Evolutionary conservation across 2,888 invertebrate genomes (phyloP).

Genomic region (Ganaspis brasiliensis): DNA sequence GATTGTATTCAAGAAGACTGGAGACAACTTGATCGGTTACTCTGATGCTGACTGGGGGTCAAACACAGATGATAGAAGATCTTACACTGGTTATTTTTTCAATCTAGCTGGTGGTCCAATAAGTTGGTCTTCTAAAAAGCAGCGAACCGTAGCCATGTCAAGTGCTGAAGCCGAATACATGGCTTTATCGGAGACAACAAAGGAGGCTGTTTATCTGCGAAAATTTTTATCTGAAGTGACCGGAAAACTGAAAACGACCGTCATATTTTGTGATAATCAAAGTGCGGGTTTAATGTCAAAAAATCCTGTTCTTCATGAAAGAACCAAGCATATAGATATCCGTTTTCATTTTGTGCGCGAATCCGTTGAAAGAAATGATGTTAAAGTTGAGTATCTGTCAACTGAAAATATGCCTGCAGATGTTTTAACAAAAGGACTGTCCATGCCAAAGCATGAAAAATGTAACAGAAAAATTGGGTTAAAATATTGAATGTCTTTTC

Average conservation of each 20-base stretch:
- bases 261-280: too few relatives aligned
- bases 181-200: too few relatives aligned
- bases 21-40: slow-evolving; percentile 49
- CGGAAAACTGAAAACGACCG: too few relatives aligned
- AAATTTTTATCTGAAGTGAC: too few relatives aligned
- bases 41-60: slow-evolving; percentile 63
- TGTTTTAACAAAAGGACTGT: slow-evolving; percentile 45
- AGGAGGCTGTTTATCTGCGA: too few relatives aligned
- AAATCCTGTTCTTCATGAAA: not conserved
- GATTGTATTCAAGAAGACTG: slow-evolving; percentile 50
- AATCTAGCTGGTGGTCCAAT: slow-evolving; percentile 47
- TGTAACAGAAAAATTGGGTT: slow-evolving; percentile 3
- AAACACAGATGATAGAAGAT: slow-evolving; percentile 53
- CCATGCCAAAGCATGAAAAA: slow-evolving; percentile 8
- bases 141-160: slow-evolving; percentile 47
- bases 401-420: slow-evolving; percentile 49
- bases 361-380: slow-evolving; percentile 27
- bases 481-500: not conserved
- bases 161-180: too few relatives aligned
- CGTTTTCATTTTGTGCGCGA: slow-evolving; percentile 56
- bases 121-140: slow-evolving; percentile 53
- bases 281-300: too few relatives aligned
- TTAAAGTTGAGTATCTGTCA: slow-evolving; percentile 42
- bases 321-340: slow-evolving; percentile 49
- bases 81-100: slow-evolving; percentile 59